Conservation (phyloP, 1,140 invertebrate species). For the Achatina immaculata region DNA sequence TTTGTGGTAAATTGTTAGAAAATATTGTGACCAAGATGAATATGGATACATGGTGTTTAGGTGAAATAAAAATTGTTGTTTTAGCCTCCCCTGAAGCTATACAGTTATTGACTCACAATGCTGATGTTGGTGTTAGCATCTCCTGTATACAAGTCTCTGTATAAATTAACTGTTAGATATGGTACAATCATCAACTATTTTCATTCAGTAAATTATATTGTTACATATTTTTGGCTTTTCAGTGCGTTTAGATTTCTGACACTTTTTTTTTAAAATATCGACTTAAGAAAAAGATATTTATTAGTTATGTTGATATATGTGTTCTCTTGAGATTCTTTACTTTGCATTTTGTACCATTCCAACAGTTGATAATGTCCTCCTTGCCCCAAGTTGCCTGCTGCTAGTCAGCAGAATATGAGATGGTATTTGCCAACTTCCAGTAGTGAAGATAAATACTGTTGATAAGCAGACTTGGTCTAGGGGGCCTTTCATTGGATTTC, state of each 20-base stretch:
- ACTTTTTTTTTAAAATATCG: too few species aligned
- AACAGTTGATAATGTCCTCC: neutral
- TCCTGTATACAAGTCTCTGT: neutral
- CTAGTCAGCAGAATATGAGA: constrained; percentile 13
- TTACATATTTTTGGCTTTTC: neutral
- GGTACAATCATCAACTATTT: neutral
- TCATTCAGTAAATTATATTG: neutral
- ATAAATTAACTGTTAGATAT: neutral
- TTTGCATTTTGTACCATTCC: neutral
- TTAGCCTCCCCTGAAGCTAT: too few species aligned
- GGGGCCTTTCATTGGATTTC: neutral
- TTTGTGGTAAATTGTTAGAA: too few species aligned
- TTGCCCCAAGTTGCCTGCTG: constrained; percentile 20
- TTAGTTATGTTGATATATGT: neutral
- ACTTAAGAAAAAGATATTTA: too few species aligned
- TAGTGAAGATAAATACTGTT: neutral
- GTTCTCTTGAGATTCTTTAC: neutral
- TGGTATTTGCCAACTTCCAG: constrained; percentile 9
- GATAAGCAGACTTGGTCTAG: constrained; percentile 3
- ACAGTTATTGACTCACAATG: neutral
- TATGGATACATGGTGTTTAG: too few species aligned
- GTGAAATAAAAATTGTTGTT: too few species aligned
- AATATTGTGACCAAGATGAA: too few species aligned
- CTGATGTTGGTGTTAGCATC: neutral
- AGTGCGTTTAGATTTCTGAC: neutral